phyloP scores from a whole-genome alignment of 1,140 invertebrate species.

The Drosophila parabipectinata region DNA sequence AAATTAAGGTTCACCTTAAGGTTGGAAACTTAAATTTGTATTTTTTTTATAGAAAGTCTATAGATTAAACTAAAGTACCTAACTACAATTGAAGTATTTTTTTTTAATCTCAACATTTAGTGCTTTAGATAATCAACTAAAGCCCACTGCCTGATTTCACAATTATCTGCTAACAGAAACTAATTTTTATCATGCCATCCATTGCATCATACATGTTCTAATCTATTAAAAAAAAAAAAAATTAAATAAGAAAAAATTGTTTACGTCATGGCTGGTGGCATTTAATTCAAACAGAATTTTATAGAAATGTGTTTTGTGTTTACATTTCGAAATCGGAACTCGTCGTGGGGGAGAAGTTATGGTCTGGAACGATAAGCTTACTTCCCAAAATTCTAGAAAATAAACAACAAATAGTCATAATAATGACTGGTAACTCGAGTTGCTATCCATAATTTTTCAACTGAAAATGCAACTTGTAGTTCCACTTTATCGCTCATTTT shows the following conservation, averaged over 20 bases:
- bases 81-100: too few species aligned
- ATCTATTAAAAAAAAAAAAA: not conserved
- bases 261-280: conserved; percentile 2
- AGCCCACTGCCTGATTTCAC: not conserved
- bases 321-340: not conserved
- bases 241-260: not conserved
- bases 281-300: not conserved
- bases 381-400: not conserved
- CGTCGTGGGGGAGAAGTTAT: not conserved
- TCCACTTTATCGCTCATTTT: not conserved
- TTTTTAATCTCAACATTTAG: not conserved
- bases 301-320: not conserved
- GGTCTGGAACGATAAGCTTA: not conserved
- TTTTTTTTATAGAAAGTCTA: too few species aligned
- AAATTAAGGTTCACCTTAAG: too few species aligned
- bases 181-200: not conserved
- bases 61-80: too few species aligned
- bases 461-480: not conserved
- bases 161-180: not conserved
- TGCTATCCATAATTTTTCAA: not conserved
- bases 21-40: too few species aligned
- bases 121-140: not conserved
- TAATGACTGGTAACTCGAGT: not conserved
- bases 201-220: not conserved
- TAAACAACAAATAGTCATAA: not conserved